These are phyloP conservation scores for Drosophila macrospina DNA, from an alignment of 2,888 invertebrate genomes.

Conservation along the genomic window DNA sequence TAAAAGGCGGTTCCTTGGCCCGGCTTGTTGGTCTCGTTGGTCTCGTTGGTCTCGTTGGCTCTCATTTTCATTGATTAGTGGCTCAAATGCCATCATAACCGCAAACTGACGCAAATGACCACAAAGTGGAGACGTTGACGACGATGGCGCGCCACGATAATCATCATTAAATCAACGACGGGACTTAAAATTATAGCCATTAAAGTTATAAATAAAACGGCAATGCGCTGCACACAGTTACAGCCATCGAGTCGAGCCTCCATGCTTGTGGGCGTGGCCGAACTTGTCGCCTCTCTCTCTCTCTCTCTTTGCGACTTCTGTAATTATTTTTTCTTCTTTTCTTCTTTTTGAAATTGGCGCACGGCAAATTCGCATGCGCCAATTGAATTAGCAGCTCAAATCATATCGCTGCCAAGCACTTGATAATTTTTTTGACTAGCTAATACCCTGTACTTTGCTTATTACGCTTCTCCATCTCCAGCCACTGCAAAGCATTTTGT, in stretches of 20 bases:
- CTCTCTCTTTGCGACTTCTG: slow-evolving; percentile 41
- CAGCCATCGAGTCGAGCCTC: slow-evolving; percentile 8
- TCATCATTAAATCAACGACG: slow-evolving; percentile 79
- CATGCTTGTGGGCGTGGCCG: slow-evolving; percentile 57
- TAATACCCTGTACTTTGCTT: slow-evolving; percentile 16
- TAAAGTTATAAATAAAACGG: slow-evolving; percentile 78
- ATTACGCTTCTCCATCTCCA: no score
- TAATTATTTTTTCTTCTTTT: no score
- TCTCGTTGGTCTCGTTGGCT: slow-evolving; percentile 7
- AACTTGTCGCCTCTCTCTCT: slow-evolving; percentile 33
- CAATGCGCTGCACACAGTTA: slow-evolving; percentile 16
- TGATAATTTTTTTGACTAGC: neutral
- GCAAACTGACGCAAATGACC: slow-evolving; percentile 72
- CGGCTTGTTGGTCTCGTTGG: no score
- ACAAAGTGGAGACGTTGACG: slow-evolving; percentile 20
- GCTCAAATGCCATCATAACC: slow-evolving; percentile 14
- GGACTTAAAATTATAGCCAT: slow-evolving; percentile 78
- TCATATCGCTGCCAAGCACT: slow-evolving; percentile 19
- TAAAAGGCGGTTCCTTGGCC: neutral
- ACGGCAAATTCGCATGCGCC: slow-evolving; percentile 56
- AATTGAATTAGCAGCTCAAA: slow-evolving; percentile 53
- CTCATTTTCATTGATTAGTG: slow-evolving; percentile 43
- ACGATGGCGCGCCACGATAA: slow-evolving; percentile 62
- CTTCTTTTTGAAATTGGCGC: slow-evolving; percentile 66
- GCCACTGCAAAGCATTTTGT: no score